These are phyloP conservation scores for Varanus komodoensis DNA, from an alignment of 2,113 vertebrate species.

Conservation along the genomic window DNA sequence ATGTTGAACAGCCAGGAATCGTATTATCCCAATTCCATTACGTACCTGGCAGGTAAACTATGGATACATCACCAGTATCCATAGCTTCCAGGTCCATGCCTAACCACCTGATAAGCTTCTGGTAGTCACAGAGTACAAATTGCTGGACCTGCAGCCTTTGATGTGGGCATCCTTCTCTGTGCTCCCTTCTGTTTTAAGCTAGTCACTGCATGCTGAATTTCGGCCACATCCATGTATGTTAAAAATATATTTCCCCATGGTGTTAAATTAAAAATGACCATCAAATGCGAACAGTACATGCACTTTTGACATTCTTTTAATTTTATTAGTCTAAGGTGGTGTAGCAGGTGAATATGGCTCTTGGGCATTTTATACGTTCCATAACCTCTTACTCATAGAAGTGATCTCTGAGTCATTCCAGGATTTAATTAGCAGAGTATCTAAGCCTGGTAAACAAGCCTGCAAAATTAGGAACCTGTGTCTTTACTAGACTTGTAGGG, in stretches of 20 bases:
- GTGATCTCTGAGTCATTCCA: background rate
- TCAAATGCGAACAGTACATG: background rate
- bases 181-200: background rate
- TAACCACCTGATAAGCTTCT: background rate
- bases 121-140: too few relatives aligned
- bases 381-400: background rate
- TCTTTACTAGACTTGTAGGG: background rate
- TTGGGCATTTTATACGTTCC: background rate
- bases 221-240: background rate
- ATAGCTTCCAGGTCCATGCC: background rate
- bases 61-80: background rate
- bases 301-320: background rate
- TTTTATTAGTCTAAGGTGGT: background rate
- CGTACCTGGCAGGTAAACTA: background rate
- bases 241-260: background rate
- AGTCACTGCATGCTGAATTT: background rate
- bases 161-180: background rate
- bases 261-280: background rate
- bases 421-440: background rate
- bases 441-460: background rate
- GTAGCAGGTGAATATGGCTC: background rate
- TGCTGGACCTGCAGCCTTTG: background rate
- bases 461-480: background rate
- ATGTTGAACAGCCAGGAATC: background rate
- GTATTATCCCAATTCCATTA: background rate